Evolutionary conservation across 2,888 invertebrate genomes (phyloP).

Genomic region (Spodoptera picta): DNA sequence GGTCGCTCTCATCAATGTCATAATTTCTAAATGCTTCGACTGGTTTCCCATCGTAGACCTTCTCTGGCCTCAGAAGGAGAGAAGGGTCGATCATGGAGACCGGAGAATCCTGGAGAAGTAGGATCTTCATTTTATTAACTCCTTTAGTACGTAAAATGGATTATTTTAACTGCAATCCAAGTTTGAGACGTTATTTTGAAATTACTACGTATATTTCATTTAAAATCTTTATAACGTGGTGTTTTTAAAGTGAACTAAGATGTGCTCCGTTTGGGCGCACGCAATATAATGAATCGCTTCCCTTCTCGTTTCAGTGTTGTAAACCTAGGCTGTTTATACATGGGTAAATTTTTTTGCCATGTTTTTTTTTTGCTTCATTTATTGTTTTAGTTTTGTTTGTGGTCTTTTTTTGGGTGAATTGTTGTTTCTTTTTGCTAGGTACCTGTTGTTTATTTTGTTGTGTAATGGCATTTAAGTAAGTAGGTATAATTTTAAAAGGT

Average conservation of each 20-base stretch:
- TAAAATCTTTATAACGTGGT: slow-evolving; percentile 4
- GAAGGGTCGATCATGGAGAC: slow-evolving; percentile 82
- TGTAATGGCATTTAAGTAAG: too few relatives aligned
- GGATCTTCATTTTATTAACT: slow-evolving; percentile 27
- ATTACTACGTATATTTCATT: too few relatives aligned
- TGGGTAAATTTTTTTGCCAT: not conserved
- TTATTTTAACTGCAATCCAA: too few relatives aligned
- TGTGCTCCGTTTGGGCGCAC: slow-evolving; percentile 13
- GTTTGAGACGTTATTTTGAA: too few relatives aligned
- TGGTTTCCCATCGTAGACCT: slow-evolving; percentile 91
- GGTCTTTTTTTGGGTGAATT: too few relatives aligned
- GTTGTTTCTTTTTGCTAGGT: too few relatives aligned
- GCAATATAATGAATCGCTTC: slow-evolving; percentile 22
- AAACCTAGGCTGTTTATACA: slow-evolving; percentile 36
- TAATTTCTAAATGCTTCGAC: slow-evolving; percentile 94
- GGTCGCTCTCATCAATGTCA: slow-evolving; percentile 91
- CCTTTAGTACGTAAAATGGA: too few relatives aligned
- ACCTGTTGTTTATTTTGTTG: too few relatives aligned
- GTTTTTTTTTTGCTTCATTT: not conserved
- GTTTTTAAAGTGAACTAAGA: slow-evolving; percentile 10
- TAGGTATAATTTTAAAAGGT: too few relatives aligned
- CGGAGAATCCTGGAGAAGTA: slow-evolving; percentile 58
- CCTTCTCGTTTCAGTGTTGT: slow-evolving; percentile 24
- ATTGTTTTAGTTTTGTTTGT: not conserved
- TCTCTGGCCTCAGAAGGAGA: slow-evolving; percentile 93